A percentile compares a stretch with the other conserved stretches of the same genome.
Evolutionary conservation across 2,797 vertebrate genomes (phyloP).

Genomic region (Corythornis leucogaster): DNA sequence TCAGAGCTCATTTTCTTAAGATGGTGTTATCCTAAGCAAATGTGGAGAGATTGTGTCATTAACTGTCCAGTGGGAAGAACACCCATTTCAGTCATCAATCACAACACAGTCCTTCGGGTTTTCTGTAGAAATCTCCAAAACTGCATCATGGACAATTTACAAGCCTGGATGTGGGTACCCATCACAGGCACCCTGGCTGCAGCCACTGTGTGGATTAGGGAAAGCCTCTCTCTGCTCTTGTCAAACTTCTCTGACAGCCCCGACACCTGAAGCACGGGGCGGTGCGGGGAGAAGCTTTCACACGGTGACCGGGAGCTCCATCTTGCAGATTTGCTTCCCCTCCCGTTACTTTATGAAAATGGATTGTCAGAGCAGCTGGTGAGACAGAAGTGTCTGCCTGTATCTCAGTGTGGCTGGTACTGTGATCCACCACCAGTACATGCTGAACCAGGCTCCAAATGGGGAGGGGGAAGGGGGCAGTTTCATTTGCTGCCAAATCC

Average conservation of each 20-base stretch:
- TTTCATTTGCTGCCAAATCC: not conserved
- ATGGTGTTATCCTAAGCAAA: not conserved
- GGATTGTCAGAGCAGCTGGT: constrained; percentile 70
- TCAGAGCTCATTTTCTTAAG: not conserved
- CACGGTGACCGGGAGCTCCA: constrained; percentile 59
- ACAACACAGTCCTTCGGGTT: not conserved
- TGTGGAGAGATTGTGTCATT: not conserved
- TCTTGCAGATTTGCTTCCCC: constrained; percentile 68
- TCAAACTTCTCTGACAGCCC: constrained; percentile 60
- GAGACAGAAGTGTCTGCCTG: constrained; percentile 68
- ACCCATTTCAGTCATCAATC: not conserved
- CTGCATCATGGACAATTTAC: rapidly evolving
- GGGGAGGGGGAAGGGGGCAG: constrained; percentile 57
- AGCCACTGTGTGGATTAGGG: not conserved
- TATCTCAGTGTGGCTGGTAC: constrained; percentile 65
- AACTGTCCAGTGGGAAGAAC: not conserved
- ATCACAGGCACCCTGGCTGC: not conserved
- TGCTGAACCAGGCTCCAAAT: constrained; percentile 54
- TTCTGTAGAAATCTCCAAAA: constrained; percentile 26
- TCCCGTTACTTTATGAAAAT: constrained; percentile 69
- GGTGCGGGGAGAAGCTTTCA: constrained; percentile 28
- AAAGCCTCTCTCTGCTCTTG: not conserved
- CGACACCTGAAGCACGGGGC: constrained; percentile 25
- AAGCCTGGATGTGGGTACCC: not conserved
- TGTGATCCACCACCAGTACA: constrained; percentile 64